These are phyloP conservation scores for Yponomeuta evonymella DNA, from an alignment of 2,888 invertebrate genomes.

Conservation along the genomic window DNA sequence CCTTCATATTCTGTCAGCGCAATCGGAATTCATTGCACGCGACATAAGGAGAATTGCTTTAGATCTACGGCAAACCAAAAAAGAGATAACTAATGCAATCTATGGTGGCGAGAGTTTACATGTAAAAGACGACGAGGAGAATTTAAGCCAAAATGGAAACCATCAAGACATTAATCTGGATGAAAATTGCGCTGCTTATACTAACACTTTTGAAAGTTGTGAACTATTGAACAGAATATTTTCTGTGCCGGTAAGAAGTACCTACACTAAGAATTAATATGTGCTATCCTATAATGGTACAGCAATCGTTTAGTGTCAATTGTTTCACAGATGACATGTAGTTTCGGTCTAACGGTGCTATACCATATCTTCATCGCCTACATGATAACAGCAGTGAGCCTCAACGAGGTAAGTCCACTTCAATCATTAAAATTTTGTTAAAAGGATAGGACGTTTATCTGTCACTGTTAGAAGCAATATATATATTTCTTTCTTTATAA, in stretches of 20 bases:
- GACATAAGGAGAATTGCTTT: background rate
- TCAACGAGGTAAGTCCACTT: background rate
- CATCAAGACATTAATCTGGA: background rate
- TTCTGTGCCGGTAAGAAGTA: constrained; percentile 2
- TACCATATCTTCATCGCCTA: constrained; percentile 3
- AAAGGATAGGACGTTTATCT: no score
- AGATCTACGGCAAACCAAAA: background rate
- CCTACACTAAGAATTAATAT: background rate
- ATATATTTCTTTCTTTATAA: no score
- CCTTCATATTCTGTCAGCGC: background rate
- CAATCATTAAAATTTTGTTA: background rate
- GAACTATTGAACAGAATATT: background rate
- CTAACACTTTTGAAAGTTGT: background rate
- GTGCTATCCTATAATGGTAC: background rate
- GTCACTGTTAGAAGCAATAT: no score
- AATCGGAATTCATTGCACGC: background rate
- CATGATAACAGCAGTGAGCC: background rate
- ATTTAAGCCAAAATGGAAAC: background rate
- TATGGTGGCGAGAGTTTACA: background rate
- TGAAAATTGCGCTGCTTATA: background rate
- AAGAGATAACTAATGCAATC: background rate
- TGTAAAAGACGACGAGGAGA: background rate
- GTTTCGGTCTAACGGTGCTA: background rate
- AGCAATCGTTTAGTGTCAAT: background rate
- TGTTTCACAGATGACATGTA: no score